Base-by-base conservation (phyloP, 23 tunicate species). In the Halocynthia aurantium region DNA sequence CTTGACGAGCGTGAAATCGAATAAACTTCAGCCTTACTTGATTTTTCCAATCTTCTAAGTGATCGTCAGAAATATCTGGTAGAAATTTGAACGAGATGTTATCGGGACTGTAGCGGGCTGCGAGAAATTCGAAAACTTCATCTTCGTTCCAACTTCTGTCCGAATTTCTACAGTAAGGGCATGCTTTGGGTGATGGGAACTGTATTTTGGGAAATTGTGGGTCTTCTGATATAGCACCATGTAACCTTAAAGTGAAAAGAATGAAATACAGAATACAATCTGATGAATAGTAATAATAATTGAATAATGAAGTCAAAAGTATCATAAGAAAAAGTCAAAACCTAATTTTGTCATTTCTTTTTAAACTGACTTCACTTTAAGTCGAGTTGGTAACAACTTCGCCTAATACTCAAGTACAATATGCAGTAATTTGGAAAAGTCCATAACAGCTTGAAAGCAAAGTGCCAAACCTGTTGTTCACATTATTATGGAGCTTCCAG, bases 401-500 rank as follows among this genome's bases (percentile, higher is more conserved):
- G 13, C 5, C 52, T 69, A 0, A 19, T 13, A 2, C n/a, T 18
- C 15, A 69, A 5, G 2, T 19, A 69, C 71, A 67, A n/a, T 52
- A 2, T 52, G 77, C 71, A 2, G 20, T 5, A 69, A 19, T 17
- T 19, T 19, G 19, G 13, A 69, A 69, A 69, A 5, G 1, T 69
- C 52, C 52, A 69, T 12, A 69, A 21, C 20, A 18, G 52, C 53
- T 69, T 19, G 1, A 21, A 18, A 1, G 19, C 52, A 13, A 13
- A 18, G 52, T 69, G 53, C 15, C 13, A 18, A 19, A 84, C 97
- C 97, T 85, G 72, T 78, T 76, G 72, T 91, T 91, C 22, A 91
- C 88, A 10, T 75, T 53, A 76, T 95, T 95, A 70, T 95, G 99
- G 52, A 95, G 80, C 52, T 62, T 66, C 99, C 99, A 95, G 52